Base-by-base conservation (phyloP, 2,113 vertebrate genomes). In the Potamarius usumacintae region DNA sequence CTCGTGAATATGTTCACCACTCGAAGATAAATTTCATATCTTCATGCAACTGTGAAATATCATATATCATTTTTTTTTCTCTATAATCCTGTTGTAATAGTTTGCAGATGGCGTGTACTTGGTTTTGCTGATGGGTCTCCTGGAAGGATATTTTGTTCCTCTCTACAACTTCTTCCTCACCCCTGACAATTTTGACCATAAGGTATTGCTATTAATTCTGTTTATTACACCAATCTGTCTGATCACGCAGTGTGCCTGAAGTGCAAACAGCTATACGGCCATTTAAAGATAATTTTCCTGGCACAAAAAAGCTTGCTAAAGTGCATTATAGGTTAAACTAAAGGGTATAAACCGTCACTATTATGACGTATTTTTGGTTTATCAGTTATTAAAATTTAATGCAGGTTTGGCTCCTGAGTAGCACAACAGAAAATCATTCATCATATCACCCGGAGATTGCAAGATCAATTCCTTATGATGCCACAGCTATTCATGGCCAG, bases 51-150 rank as follows among this genome's bases (percentile, higher is more conserved):
- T 42, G 42, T 4, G 42, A 42, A 42, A 42, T 42, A 42, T 42
- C 42, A 42, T 42, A 42, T 42, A 4, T 42, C 3, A 42, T 42
- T 42, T 42, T 42, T 42, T 42, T 42, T 34, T 1, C 42, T 42
- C 11, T 42, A 48, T 88, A 1, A 7, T 83, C 4, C 25, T 2
- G 42, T 42, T 42, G 42, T 42, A 42, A 42, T 86, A 97, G 97
- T 97, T 97, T 96, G 97, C 96, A 92, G 97, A 97, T 91, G 97
- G 97, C 2, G 97, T 97, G 10, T 97, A 97, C 89, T 92, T 97
- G 86, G 97, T 97, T 60, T 92, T 97, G 85, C 94, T 97, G 63
- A 97, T 97, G 96, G 97, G 96, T 53, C 96, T 97, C 42, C 94
- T 97, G 60, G 96, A 97, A 90, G 96, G 96, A 67, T 97, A 97